phyloP scores from a whole-genome alignment of 2,888 invertebrate species.

The Sicus ferrugineus region DNA sequence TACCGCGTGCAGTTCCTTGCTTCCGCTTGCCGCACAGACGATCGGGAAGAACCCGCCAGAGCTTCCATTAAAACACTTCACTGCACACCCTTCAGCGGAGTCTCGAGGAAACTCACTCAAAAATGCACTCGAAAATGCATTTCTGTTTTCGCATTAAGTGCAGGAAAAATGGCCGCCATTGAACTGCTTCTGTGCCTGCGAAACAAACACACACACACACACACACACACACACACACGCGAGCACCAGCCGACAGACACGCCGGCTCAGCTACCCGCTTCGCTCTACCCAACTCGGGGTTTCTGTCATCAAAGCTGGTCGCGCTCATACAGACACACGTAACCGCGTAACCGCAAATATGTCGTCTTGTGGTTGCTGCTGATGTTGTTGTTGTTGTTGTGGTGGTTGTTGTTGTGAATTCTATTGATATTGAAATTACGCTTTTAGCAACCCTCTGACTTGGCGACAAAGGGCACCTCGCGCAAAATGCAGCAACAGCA shows the following conservation, averaged over 20 bases:
- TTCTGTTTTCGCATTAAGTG: conserved; percentile 22
- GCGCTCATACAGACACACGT: not conserved
- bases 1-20: not conserved
- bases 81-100: conserved; percentile 10
- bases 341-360: not conserved
- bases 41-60: not conserved
- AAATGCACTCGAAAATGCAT: conserved; percentile 30
- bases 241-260: not conserved
- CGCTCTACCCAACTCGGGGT: not conserved
- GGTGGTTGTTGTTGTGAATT: conserved; percentile 22
- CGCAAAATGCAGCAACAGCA: conserved; percentile 9
- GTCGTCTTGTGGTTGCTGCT: not conserved
- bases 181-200: not conserved
- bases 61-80: conserved; percentile 31
- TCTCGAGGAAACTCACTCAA: conserved; percentile 25
- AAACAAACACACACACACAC: no score
- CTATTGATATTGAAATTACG: conserved; percentile 26
- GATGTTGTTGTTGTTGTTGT: conserved; percentile 9
- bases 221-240: not conserved
- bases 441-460: conserved; percentile 15
- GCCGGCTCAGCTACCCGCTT: not conserved
- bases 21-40: not conserved
- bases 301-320: conserved; percentile 25
- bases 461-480: not conserved
- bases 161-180: conserved; percentile 27